Evolutionary conservation across 2,797 vertebrate genomes (phyloP), one percentile per base, ranked within the genome.

Genomic region (Trachurus trachurus): DNA sequence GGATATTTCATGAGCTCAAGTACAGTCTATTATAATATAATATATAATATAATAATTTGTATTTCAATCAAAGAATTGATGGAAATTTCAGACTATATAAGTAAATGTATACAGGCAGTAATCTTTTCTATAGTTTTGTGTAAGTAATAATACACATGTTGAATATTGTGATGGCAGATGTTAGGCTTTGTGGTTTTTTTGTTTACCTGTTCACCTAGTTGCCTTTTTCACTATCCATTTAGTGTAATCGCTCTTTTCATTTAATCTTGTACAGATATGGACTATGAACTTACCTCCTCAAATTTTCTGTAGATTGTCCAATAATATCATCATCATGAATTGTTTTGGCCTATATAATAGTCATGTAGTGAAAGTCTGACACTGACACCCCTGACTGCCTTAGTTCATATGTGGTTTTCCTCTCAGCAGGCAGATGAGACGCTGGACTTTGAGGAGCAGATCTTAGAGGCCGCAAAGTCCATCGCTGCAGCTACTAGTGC

Each of bases 391-490:
- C 7, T 19, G 17, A 19, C 17, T 8, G 45, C 45, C 7, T 19
- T 19, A 85, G 49, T 47, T 42, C 19, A 29, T 5, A 8, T 87
- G 59, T 87, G 56, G 9, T 89, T 87, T 74, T 74, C 39, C 49
- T 79, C 74, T 64, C 95, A 99, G 98, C 97, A 99, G 96, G 98
- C 98, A 16, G 98, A 99, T 49, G 98, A 99, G 93, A 97, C 96
- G 6, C 94, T 99, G 95, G 97, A 99, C 93, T 99, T 99, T 77
- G 98, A 99, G 94, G 98, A 99, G 87, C 98, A 99, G 95, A 99
- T 99, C 88, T 93, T 99, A 72, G 98, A 99, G 93, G 98, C 98
- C 10, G 98, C 98, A 22, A 99, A 99, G 74, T 98, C 98, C 89
- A 99, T 99, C 66, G 98, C 98, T 47, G 98, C 98, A 15, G 98